Percentiles rank a stretch among this genome's conserved stretches.
Evolutionary conservation across 2,113 vertebrate genomes (phyloP).

Genomic region (Lophochroa leadbeateri): DNA sequence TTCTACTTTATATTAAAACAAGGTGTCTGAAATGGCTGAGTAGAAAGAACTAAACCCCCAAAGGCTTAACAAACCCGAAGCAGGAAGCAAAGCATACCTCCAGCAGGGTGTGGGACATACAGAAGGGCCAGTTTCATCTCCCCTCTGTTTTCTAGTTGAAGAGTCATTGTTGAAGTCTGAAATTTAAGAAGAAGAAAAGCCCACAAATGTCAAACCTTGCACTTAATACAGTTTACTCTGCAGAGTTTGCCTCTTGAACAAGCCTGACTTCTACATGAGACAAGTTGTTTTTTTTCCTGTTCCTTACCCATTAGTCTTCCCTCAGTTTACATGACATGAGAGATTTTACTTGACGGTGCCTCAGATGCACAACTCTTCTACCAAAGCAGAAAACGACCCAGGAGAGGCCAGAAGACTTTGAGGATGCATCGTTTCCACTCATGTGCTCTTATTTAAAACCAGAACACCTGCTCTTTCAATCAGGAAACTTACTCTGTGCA

Average conservation of each 20-base stretch:
- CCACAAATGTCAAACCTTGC: neutral
- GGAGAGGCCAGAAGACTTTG: neutral
- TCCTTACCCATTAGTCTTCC: neutral
- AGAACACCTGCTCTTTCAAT: neutral
- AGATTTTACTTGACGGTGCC: neutral
- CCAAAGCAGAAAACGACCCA: neutral
- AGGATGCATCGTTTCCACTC: neutral
- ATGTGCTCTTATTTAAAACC: neutral
- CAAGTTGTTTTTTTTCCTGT: neutral
- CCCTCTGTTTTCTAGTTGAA: constrained; percentile 77
- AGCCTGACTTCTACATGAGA: neutral
- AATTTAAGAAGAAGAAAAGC: neutral
- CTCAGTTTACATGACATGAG: neutral
- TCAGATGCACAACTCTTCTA: neutral
- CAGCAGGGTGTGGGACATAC: constrained; percentile 79
- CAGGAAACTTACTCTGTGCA: neutral
- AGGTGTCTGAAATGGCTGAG: neutral
- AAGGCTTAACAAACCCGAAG: neutral
- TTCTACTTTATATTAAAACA: neutral
- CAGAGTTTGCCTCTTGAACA: neutral
- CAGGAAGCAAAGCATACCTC: constrained; percentile 73
- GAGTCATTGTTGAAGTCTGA: constrained; percentile 62
- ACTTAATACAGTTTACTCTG: neutral
- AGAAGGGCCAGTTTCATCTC: constrained; percentile 88
- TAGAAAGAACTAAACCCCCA: fast-evolving